Conservation (phyloP, 2,113 vertebrate genomes). For the Athene noctua region DNA sequence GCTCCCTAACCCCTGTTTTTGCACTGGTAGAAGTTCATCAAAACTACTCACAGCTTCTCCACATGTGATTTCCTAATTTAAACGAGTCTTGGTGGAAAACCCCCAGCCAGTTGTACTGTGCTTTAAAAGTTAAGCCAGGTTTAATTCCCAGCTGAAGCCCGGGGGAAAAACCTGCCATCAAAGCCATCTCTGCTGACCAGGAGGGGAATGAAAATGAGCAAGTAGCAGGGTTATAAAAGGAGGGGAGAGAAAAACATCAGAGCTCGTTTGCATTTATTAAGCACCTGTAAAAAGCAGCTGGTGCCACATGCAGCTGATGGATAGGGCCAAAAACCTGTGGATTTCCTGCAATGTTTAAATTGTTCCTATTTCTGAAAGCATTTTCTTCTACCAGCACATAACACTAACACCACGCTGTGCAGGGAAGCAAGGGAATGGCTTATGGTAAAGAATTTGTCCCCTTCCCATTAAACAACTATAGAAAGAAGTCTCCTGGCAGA, state of each 20-base stretch:
- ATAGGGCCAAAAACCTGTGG: background rate
- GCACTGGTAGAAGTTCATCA: background rate
- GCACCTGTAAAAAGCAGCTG: constrained; percentile 17
- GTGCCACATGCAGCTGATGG: background rate
- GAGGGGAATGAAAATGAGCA: background rate
- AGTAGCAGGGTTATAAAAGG: background rate
- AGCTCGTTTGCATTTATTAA: background rate
- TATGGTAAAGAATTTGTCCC: background rate
- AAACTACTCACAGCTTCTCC: background rate
- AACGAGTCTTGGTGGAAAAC: background rate
- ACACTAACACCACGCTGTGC: background rate
- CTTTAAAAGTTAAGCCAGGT: background rate
- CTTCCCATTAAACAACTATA: background rate
- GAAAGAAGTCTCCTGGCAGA: background rate
- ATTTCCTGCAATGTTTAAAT: background rate
- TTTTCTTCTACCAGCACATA: background rate
- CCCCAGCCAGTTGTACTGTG: background rate
- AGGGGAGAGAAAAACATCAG: background rate
- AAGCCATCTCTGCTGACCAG: background rate
- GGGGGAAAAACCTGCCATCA: background rate
- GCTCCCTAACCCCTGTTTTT: background rate
- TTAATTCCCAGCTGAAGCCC: constrained; percentile 12
- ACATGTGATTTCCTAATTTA: background rate
- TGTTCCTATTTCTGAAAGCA: background rate
- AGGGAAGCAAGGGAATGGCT: background rate